Percentiles rank a stretch among this genome's conserved stretches.
These are phyloP conservation scores for Agapostemon virescens DNA, from an alignment of 2,888 invertebrate species.

Conservation along the genomic window DNA sequence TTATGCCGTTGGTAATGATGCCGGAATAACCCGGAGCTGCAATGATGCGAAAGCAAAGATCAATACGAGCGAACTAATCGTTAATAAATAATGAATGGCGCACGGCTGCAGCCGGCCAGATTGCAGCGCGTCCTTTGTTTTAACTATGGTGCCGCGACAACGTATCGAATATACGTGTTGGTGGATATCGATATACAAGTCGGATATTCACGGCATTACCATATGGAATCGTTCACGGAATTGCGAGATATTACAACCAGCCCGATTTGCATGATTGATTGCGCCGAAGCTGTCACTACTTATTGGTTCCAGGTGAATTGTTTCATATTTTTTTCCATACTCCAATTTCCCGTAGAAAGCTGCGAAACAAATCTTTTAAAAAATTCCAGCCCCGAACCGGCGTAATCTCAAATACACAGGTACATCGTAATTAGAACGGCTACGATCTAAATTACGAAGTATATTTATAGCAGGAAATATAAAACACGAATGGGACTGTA, in stretches of 20 bases:
- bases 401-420: neutral
- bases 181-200: constrained; percentile 52
- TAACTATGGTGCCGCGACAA: constrained; percentile 28
- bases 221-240: constrained; percentile 74
- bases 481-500: neutral
- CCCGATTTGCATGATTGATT: constrained; percentile 78
- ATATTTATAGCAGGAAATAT: neutral
- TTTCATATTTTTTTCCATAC: constrained; percentile 14
- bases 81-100: constrained; percentile 66
- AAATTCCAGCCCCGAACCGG: neutral
- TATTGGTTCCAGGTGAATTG: constrained; percentile 18
- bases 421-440: neutral
- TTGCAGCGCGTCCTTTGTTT: constrained; percentile 50
- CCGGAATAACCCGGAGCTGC: constrained; percentile 34
- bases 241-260: constrained; percentile 74
- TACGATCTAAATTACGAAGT: neutral
- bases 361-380: neutral
- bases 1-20: constrained; percentile 48
- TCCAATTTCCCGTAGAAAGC: neutral
- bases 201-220: constrained; percentile 75
- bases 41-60: constrained; percentile 45
- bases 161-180: constrained; percentile 16
- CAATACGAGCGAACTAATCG: constrained; percentile 67
- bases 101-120: constrained; percentile 46
- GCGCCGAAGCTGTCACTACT: constrained; percentile 55